phyloP scores from a whole-genome alignment of 2,888 invertebrate genomes.

The Oscheius sp. region DNA sequence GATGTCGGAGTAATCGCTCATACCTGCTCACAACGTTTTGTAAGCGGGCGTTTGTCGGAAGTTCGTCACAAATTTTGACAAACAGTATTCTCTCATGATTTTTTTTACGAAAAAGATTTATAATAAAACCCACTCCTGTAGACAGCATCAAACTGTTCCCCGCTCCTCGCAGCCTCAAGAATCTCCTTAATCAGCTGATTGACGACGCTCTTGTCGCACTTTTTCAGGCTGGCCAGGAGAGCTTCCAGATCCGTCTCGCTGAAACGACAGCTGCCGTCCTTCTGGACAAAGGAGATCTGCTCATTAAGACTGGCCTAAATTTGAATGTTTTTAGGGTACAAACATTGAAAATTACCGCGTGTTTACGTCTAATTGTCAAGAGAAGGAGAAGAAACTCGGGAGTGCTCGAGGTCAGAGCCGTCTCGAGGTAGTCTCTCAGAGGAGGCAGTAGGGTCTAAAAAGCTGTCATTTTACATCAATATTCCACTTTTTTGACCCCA shows the following conservation, averaged over 20 bases:
- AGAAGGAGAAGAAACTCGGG: conserved; percentile 40
- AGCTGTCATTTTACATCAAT: background rate
- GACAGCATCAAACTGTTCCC: conserved; percentile 26
- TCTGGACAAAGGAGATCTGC: conserved; percentile 46
- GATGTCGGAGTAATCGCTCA: too few species aligned
- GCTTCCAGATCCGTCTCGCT: conserved; percentile 36
- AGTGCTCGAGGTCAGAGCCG: background rate
- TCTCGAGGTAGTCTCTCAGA: conserved; percentile 43
- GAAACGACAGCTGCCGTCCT: conserved; percentile 43
- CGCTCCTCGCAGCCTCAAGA: conserved; percentile 30
- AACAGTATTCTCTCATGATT: background rate
- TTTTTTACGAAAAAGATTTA: background rate
- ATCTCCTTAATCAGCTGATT: conserved; percentile 41
- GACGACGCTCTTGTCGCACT: conserved; percentile 41
- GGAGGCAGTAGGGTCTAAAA: conserved; percentile 41
- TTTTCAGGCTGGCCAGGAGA: conserved; percentile 31
- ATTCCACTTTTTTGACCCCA: background rate
- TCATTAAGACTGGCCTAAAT: conserved; percentile 30
- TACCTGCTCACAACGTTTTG: too few species aligned
- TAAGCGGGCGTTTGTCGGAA: too few species aligned
- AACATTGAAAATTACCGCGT: conserved; percentile 25
- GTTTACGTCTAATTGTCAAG: conserved; percentile 37
- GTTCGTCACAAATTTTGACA: background rate
- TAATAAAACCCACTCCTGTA: conserved; percentile 11
- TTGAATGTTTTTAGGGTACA: background rate